Conservation (phyloP, 2,797 vertebrate genomes). For the Strix occidentalis region DNA sequence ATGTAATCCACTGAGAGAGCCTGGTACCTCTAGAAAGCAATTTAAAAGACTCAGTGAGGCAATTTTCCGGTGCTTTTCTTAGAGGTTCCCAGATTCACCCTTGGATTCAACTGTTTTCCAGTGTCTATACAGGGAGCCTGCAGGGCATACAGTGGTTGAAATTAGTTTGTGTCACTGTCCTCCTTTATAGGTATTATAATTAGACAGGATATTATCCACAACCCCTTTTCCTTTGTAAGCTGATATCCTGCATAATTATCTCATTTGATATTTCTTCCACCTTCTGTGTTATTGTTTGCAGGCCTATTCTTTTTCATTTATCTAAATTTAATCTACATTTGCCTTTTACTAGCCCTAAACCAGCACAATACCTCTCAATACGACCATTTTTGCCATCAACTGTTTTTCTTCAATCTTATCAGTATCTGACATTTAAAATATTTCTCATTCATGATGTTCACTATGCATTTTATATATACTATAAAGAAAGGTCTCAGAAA, state of each 20-base stretch:
- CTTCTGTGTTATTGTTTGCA: slow-evolving; percentile 27
- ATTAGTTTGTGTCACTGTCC: not conserved
- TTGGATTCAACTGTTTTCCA: not conserved
- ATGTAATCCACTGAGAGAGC: not conserved
- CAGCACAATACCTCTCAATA: slow-evolving; percentile 1
- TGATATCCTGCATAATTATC: slow-evolving; percentile 59
- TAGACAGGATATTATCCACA: slow-evolving; percentile 64
- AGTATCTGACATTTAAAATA: slow-evolving; percentile 65
- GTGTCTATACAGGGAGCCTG: not conserved
- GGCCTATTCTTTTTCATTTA: slow-evolving; percentile 35
- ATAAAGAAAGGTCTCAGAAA: slow-evolving; percentile 48
- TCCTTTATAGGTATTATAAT: slow-evolving; percentile 31
- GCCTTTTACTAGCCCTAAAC: slow-evolving; percentile 39
- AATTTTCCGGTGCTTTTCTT: not conserved
- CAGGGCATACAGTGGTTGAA: not conserved
- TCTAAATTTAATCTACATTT: slow-evolving; percentile 65
- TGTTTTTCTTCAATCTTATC: slow-evolving; percentile 42
- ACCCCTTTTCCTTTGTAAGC: slow-evolving; percentile 2
- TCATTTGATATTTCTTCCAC: slow-evolving; percentile 47
- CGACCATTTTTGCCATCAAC: not conserved
- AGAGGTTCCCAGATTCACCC: not conserved
- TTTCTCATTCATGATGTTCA: slow-evolving; percentile 32
- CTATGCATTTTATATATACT: not conserved
- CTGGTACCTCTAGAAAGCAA: not conserved
- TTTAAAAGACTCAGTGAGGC: not conserved